Evolutionary conservation across 1,140 invertebrate genomes (phyloP).

Genomic region (Drosophila kanapiae): DNA sequence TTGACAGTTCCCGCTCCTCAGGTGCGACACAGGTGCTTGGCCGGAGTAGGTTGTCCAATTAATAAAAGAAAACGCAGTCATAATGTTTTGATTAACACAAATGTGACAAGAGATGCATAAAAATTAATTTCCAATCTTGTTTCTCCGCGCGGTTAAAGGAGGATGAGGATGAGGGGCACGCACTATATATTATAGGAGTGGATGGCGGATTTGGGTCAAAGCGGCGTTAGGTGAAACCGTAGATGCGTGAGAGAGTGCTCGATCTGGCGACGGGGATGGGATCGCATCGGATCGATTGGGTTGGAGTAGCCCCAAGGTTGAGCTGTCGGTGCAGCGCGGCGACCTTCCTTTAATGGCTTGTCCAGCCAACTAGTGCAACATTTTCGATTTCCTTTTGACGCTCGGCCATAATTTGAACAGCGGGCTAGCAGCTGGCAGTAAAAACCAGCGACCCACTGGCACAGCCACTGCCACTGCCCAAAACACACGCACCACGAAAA

Average conservation of each 20-base stretch:
- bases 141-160: conserved; percentile 19
- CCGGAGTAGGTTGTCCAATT: conserved; percentile 66
- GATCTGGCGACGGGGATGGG: not conserved
- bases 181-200: conserved; percentile 39
- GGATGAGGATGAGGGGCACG: conserved; percentile 12
- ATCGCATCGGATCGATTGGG: conserved; percentile 25
- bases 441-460: conserved; percentile 40
- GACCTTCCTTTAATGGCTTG: conserved; percentile 79
- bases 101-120: conserved; percentile 81
- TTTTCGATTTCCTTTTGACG: conserved; percentile 73
- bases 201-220: conserved; percentile 67
- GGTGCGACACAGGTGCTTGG: conserved; percentile 30
- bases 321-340: conserved; percentile 53
- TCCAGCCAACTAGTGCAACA: conserved; percentile 68
- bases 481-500: conserved; percentile 34
- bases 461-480: conserved; percentile 46
- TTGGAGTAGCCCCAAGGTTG: conserved; percentile 64
- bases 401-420: conserved; percentile 67
- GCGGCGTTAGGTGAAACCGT: conserved; percentile 64
- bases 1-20: conserved; percentile 32
- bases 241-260: conserved; percentile 72
- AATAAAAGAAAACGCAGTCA: conserved; percentile 80
- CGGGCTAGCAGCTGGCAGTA: conserved; percentile 52
- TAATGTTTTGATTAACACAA: conserved; percentile 83
- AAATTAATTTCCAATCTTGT: conserved; percentile 79